These are phyloP conservation scores for Mustelus asterias DNA, from an alignment of 2,113 vertebrate species.

Conservation along the genomic window DNA sequence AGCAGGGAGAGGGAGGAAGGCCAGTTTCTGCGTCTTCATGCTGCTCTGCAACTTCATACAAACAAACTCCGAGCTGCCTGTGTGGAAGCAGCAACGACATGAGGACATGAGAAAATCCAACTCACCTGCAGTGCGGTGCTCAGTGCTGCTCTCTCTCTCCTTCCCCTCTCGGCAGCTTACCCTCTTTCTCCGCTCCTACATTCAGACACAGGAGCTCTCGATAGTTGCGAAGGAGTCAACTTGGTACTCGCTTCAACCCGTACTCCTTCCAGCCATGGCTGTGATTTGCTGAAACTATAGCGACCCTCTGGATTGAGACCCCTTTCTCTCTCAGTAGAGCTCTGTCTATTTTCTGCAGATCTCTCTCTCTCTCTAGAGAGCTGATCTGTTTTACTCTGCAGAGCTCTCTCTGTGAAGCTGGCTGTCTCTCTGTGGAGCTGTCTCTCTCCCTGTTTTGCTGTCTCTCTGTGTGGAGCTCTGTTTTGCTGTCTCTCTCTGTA, in stretches of 20 bases:
- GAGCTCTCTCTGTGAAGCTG: no score
- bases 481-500: no score
- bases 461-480: no score
- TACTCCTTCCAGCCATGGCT: neutral
- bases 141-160: neutral
- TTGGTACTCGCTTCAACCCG: neutral
- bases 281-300: neutral
- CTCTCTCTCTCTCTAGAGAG: neutral
- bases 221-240: neutral
- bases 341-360: neutral
- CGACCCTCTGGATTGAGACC: no score
- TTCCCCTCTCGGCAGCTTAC: neutral
- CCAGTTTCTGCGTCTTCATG: neutral
- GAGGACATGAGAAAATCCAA: neutral
- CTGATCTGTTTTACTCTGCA: no score
- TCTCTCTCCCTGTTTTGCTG: no score
- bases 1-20: neutral
- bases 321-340: no score
- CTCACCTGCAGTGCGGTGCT: conserved; percentile 27
- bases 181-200: neutral
- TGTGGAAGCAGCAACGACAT: neutral
- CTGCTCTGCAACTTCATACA: neutral
- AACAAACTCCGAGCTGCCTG: neutral
- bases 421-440: no score
- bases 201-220: neutral